These are phyloP conservation scores for Streblospio benedicti DNA, from an alignment of 1,140 invertebrate species.

Conservation along the genomic window DNA sequence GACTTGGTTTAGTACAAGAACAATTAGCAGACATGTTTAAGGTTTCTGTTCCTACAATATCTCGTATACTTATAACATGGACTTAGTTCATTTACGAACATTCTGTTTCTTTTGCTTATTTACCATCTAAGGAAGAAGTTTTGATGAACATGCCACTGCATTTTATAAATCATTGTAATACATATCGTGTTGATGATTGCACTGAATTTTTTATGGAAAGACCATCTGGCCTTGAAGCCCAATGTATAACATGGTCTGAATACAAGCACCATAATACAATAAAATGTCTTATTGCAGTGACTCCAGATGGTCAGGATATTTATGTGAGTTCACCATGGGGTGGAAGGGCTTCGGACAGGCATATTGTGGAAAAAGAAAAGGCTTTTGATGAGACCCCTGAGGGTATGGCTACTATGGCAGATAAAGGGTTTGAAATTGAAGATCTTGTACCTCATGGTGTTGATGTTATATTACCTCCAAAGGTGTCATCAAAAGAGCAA, in stretches of 20 bases:
- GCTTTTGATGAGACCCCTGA: not conserved
- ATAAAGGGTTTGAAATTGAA: constrained; percentile 15
- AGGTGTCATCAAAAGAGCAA: not conserved
- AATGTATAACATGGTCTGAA: not conserved
- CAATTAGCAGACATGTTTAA: constrained; percentile 5
- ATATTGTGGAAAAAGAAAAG: constrained; percentile 3
- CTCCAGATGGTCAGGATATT: constrained; percentile 6
- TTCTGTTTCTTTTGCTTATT: not conserved
- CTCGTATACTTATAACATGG: not conserved
- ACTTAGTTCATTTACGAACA: not conserved
- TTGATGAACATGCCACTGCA: not conserved
- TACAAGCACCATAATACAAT: constrained; percentile 14
- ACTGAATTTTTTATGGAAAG: constrained; percentile 10
- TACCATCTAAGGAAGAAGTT: constrained; percentile 2
- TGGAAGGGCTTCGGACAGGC: constrained; percentile 11
- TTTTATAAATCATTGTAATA: not conserved
- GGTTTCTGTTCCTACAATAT: not conserved
- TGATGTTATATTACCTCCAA: not conserved
- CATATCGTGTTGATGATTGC: constrained; percentile 1
- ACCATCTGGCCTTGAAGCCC: not conserved
- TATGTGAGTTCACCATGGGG: constrained; percentile 15
- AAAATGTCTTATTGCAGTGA: constrained; percentile 9
- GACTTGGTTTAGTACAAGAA: not conserved
- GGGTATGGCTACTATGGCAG: constrained; percentile 11
- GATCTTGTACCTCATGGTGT: not conserved